These are phyloP conservation scores for Hirudinaria manillensis DNA, from an alignment of 2,888 invertebrate genomes.

Conservation along the genomic window DNA sequence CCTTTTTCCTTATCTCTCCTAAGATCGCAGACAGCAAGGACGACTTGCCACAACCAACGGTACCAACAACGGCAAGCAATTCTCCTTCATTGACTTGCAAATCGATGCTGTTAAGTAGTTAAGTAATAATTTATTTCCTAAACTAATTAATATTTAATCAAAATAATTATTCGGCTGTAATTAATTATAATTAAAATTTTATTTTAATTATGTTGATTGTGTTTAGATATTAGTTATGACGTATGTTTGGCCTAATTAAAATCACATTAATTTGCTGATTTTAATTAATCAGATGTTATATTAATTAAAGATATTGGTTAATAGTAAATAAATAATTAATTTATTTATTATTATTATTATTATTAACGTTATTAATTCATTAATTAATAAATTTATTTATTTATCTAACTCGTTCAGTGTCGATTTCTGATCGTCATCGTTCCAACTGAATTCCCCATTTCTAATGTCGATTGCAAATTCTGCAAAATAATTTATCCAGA, in stretches of 20 bases:
- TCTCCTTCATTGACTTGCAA: constrained; percentile 65
- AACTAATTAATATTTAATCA: neutral
- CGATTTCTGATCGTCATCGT: constrained; percentile 35
- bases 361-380: too few relatives aligned
- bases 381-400: too few relatives aligned
- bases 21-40: constrained; percentile 69
- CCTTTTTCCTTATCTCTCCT: constrained; percentile 79
- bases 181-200: neutral
- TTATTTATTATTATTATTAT: too few relatives aligned
- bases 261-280: too few relatives aligned
- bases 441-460: constrained; percentile 42
- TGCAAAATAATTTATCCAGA: constrained; percentile 15
- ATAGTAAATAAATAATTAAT: too few relatives aligned
- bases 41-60: constrained; percentile 76
- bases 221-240: too few relatives aligned
- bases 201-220: too few relatives aligned
- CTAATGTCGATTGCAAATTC: constrained; percentile 37
- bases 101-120: constrained; percentile 65
- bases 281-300: too few relatives aligned
- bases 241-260: too few relatives aligned
- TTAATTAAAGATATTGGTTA: too few relatives aligned
- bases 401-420: constrained; percentile 31
- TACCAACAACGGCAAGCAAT: constrained; percentile 77
- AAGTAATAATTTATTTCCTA: neutral
- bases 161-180: neutral